Evolutionary conservation across 2,888 invertebrate species (phyloP).

Genomic region (Drosophila merina): DNA sequence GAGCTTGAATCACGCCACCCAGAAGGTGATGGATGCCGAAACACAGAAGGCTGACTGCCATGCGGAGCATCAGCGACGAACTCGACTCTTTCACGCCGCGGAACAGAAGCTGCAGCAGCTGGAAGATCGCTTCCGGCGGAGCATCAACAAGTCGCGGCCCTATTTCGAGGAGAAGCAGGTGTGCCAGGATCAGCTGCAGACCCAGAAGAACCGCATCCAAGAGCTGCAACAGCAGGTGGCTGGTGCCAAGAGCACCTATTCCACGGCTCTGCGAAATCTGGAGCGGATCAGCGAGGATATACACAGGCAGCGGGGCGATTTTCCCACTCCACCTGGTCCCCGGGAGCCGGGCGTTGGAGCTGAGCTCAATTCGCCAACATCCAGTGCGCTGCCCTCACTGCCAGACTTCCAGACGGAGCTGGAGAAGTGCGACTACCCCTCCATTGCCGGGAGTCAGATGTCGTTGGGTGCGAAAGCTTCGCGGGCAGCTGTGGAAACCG

Average conservation of each 20-base stretch:
- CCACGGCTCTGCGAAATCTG: constrained; percentile 91
- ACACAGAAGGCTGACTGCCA: constrained; percentile 95
- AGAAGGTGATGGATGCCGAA: constrained; percentile 97
- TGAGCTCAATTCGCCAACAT: constrained; percentile 85
- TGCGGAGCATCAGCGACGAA: constrained; percentile 92
- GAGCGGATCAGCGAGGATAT: constrained; percentile 97
- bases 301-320: constrained; percentile 85
- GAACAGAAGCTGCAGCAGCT: constrained; percentile 92
- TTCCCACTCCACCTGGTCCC: constrained; percentile 81
- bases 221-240: constrained; percentile 91
- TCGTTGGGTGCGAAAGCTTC: constrained; percentile 82
- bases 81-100: constrained; percentile 91
- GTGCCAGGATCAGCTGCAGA: constrained; percentile 93
- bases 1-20: constrained; percentile 97
- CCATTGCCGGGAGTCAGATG: constrained; percentile 85
- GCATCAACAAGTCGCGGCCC: constrained; percentile 93
- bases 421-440: constrained; percentile 86
- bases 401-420: constrained; percentile 86
- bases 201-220: constrained; percentile 93
- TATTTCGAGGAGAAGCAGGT: constrained; percentile 96
- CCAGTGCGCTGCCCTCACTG: constrained; percentile 76
- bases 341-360: constrained; percentile 91
- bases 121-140: constrained; percentile 92
- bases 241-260: constrained; percentile 90
- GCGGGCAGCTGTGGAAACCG: constrained; percentile 51